A percentile compares a stretch with the other conserved stretches of the same genome.
Evolutionary conservation across 2,888 invertebrate species (phyloP).

Genomic region (Machimus rusticus): DNA sequence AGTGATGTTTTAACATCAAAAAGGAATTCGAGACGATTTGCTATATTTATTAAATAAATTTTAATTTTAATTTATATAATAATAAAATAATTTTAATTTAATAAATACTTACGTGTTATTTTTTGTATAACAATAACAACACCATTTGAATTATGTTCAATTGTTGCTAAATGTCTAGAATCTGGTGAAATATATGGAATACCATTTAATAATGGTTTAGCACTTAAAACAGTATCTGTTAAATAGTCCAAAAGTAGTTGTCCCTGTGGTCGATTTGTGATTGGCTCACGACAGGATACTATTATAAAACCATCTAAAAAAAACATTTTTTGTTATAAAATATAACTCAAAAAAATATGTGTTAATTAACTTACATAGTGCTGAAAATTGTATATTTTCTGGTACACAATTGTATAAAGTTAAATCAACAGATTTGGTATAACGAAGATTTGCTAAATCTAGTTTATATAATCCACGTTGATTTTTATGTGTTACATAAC

Average conservation of each 20-base stretch:
- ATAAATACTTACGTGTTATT: constrained; percentile 66
- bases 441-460: constrained; percentile 74
- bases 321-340: background rate
- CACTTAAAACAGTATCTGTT: constrained; percentile 73
- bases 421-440: constrained; percentile 75
- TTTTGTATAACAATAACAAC: constrained; percentile 72
- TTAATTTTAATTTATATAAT: background rate
- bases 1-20: constrained; percentile 79
- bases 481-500: constrained; percentile 77
- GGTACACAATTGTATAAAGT: constrained; percentile 78
- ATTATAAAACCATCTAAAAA: constrained; percentile 73
- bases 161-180: constrained; percentile 72
- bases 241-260: constrained; percentile 76
- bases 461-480: constrained; percentile 77
- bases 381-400: constrained; percentile 72
- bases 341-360: background rate
- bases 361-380: constrained; percentile 69
- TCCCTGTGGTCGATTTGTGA: constrained; percentile 70
- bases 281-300: constrained; percentile 74
- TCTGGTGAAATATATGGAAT: constrained; percentile 75
- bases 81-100: constrained; percentile 41
- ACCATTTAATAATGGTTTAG: constrained; percentile 71
- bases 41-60: constrained; percentile 59
- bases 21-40: constrained; percentile 71
- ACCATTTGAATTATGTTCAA: constrained; percentile 66